Base-by-base conservation (phyloP, 2,113 vertebrate species). In the Bothrops jararaca region DNA sequence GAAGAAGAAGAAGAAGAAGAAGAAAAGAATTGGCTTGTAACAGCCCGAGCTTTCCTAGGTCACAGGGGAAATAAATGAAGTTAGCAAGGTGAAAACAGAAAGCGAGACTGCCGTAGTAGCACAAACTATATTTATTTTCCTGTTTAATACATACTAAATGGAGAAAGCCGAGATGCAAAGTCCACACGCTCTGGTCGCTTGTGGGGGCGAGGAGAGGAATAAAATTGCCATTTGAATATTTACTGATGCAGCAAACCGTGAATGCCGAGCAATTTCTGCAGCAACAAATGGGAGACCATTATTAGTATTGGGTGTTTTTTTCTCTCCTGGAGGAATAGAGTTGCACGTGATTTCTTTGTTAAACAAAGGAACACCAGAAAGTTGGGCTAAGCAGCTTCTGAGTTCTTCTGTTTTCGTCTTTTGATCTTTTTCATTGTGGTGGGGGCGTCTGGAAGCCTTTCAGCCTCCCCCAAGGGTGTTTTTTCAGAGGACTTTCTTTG, bases 211-310 rank as follows among this genome's bases (percentile, higher is more conserved):
- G 89, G 57, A 85, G 18, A 56, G 39, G 39, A 92, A 80, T 89
- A 89, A 89, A 89, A 89, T 45, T 53, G 56, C 56, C 6, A 20
- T 89, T 53, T 34, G 39, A 92, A 92, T 92, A 92, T 92, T 92
- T 92, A 57, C 45, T 74, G 34, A 53, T 15, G 87, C 87, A 85
- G 80, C 64, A 89, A 89, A 89, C 64, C 91, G 50, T 92, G 91
- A 92, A 85, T 48, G 9, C 64, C 9, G 15, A 85, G 64, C 91
- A 85, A 92, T 80, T 80, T 85, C 52, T 48, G 39, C 53, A 34
- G 64, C 87, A 85, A 23, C 52, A 85, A 80, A 89, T 89, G 39
- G 87, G 39, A 89, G 87, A 54, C 69, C 0, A n/a, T 89, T 39
- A 80, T 80, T 80, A 80, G 39, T 80, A 39, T 74, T 74, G 15